A percentile compares a stretch with the other conserved stretches of the same genome.
These are phyloP conservation scores for Podotricha telesiphe DNA, from an alignment of 2,888 invertebrate genomes.

Conservation along the genomic window DNA sequence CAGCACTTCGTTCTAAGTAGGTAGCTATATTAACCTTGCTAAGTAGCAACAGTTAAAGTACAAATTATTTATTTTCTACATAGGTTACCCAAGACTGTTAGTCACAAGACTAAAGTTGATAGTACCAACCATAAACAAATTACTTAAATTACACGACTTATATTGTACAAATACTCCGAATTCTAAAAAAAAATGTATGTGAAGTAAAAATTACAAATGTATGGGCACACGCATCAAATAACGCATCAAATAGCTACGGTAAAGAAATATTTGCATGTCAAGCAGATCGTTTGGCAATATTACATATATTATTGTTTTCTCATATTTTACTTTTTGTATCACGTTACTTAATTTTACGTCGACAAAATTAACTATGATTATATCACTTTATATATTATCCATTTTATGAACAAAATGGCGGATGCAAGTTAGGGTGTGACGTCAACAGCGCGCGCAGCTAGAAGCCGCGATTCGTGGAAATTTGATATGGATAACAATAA, in stretches of 20 bases:
- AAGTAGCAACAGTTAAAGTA: background rate
- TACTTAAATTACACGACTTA: background rate
- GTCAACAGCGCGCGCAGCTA: constrained; percentile 50
- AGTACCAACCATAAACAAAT: background rate
- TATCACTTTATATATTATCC: constrained; percentile 44
- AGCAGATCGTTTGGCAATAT: constrained; percentile 7
- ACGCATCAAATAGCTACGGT: background rate
- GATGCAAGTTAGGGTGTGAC: constrained; percentile 59
- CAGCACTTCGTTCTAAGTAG: background rate
- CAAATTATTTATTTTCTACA: background rate
- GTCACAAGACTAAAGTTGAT: background rate
- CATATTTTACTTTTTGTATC: constrained; percentile 9
- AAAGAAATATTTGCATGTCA: constrained; percentile 15
- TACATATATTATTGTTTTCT: constrained; percentile 6
- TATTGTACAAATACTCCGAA: background rate
- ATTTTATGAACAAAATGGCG: constrained; percentile 70
- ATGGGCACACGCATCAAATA: constrained; percentile 6
- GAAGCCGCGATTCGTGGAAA: constrained; percentile 55
- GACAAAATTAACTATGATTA: constrained; percentile 23
- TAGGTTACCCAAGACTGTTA: no score
- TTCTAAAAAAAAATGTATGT: background rate
- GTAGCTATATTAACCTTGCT: background rate
- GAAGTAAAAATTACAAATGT: background rate
- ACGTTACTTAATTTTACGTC: constrained; percentile 6
- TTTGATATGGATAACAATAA: constrained; percentile 48